Conservation (phyloP, 2,797 vertebrate species). For the Muraenolepis orangiensis region DNA sequence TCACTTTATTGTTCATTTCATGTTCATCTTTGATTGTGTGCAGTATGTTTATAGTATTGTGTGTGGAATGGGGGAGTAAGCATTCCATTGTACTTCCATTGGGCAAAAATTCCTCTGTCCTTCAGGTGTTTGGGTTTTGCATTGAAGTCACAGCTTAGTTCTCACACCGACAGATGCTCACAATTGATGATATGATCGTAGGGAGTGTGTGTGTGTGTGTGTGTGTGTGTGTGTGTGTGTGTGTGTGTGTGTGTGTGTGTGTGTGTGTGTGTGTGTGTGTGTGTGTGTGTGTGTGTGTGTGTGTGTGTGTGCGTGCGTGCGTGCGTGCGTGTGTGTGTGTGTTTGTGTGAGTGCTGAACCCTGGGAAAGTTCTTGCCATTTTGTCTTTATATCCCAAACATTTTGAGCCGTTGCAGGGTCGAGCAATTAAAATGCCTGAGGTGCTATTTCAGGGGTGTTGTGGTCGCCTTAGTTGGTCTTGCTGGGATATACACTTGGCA, state of each 20-base stretch:
- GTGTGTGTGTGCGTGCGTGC: not conserved
- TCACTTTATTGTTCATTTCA: too few relatives aligned
- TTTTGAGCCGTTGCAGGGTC: conserved; percentile 64
- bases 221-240: not conserved
- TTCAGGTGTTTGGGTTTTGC: too few relatives aligned
- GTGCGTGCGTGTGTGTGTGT: not conserved
- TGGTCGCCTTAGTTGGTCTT: conserved; percentile 56
- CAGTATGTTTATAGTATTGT: too few relatives aligned
- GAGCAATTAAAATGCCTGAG: conserved; percentile 75
- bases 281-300: not conserved
- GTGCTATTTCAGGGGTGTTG: conserved; percentile 70
- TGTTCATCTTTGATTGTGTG: too few relatives aligned
- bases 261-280: not conserved
- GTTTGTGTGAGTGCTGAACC: not conserved
- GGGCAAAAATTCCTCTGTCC: too few relatives aligned
- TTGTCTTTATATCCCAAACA: conserved; percentile 26
- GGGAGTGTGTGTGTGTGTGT: not conserved
- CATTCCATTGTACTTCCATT: too few relatives aligned
- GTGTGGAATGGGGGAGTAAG: too few relatives aligned
- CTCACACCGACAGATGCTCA: too few relatives aligned
- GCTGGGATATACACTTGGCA: conserved; percentile 43
- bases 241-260: too few relatives aligned
- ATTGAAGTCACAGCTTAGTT: too few relatives aligned
- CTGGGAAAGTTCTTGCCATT: conserved; percentile 1
- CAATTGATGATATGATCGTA: too few relatives aligned